phyloP scores from a whole-genome alignment of 2,113 vertebrate genomes.

The Prietella phreatophila region DNA sequence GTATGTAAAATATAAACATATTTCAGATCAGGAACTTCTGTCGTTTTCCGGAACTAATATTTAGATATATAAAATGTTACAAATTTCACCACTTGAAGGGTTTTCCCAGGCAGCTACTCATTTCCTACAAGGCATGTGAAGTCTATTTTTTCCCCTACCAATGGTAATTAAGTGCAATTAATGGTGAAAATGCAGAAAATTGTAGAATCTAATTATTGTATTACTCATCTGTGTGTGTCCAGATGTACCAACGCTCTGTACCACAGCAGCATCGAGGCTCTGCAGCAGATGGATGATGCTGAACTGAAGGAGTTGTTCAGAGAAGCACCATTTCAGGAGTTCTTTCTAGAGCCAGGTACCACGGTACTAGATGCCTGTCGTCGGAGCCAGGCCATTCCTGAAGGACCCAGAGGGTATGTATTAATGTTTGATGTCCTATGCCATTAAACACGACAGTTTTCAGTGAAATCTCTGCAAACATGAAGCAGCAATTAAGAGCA shows the following conservation, averaged over 20 bases:
- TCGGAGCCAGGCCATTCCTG: conserved; percentile 81
- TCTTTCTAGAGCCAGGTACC: conserved; percentile 87
- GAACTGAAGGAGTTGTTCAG: conserved; percentile 89
- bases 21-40: neutral
- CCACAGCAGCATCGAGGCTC: conserved; percentile 76
- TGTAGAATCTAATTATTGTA: neutral
- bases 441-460: neutral
- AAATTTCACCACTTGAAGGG: neutral
- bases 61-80: neutral
- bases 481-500: neutral
- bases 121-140: neutral
- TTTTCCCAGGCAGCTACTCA: neutral
- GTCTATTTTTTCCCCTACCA: neutral
- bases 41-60: neutral
- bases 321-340: conserved; percentile 86
- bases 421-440: neutral
- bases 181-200: neutral
- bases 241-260: conserved; percentile 89
- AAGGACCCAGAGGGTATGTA: conserved; percentile 83
- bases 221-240: conserved; percentile 25
- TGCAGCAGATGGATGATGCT: conserved; percentile 87
- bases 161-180: neutral
- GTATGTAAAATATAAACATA: neutral
- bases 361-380: conserved; percentile 84
- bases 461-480: neutral